A percentile compares a stretch with the other conserved stretches of the same genome.
Evolutionary conservation across 2,797 vertebrate genomes (phyloP).

Genomic region (Picus viridis): DNA sequence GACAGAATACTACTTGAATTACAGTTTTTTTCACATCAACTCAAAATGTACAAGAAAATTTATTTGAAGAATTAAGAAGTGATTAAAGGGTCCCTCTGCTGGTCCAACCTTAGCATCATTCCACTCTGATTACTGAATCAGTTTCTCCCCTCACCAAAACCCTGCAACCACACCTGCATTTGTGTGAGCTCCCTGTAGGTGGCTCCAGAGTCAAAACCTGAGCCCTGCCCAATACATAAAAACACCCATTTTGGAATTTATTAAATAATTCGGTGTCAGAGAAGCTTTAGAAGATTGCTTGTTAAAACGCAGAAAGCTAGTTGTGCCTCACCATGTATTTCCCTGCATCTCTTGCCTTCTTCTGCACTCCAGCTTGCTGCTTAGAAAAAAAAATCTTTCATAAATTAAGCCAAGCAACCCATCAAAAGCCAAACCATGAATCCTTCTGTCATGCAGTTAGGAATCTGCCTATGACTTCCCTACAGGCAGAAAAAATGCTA

Average conservation of each 20-base stretch:
- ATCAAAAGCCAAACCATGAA: conserved; percentile 78
- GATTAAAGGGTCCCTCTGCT: conserved; percentile 2
- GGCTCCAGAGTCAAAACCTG: conserved; percentile 74
- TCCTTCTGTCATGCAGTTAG: conserved; percentile 78
- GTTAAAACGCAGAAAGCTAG: background rate
- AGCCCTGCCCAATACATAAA: background rate
- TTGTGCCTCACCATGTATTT: background rate
- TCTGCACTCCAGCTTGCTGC: conserved; percentile 43
- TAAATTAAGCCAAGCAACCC: conserved; percentile 74
- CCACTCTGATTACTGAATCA: background rate
- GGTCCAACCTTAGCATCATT: conserved; percentile 6
- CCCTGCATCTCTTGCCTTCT: background rate
- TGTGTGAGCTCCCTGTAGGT: conserved; percentile 70
- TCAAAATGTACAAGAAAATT: background rate
- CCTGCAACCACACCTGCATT: conserved; percentile 41
- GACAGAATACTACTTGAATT: background rate
- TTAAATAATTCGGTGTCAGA: background rate
- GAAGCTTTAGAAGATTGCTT: background rate
- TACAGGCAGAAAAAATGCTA: conserved; percentile 46
- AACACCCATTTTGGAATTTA: background rate
- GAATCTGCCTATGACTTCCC: conserved; percentile 68
- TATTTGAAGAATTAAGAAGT: background rate
- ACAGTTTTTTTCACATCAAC: background rate
- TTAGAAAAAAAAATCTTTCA: conserved; percentile 66
- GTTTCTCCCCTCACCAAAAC: conserved; percentile 16